These are phyloP conservation scores for Pediacus dermestoides DNA, from an alignment of 2,888 invertebrate genomes.

Conservation along the genomic window DNA sequence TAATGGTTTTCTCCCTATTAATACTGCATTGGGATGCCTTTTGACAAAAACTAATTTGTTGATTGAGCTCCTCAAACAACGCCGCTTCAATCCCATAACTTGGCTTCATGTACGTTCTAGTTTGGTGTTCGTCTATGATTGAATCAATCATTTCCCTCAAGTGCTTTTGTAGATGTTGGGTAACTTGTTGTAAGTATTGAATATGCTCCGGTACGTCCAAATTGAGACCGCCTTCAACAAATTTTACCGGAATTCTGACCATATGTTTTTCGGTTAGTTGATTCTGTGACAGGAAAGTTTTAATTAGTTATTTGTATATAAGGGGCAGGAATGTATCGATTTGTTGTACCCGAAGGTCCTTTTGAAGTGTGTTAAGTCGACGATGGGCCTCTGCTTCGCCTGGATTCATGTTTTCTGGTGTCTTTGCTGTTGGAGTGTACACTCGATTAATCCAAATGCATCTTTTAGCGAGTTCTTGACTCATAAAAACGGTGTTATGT, in stretches of 20 bases:
- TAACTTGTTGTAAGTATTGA: slow-evolving; percentile 63
- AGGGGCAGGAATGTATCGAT: neutral
- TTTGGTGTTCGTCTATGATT: slow-evolving; percentile 65
- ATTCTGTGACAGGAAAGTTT: slow-evolving; percentile 50
- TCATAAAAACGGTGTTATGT: slow-evolving; percentile 76
- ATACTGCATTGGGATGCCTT: slow-evolving; percentile 67
- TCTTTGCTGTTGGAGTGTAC: slow-evolving; percentile 55
- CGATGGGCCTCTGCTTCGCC: slow-evolving; percentile 65
- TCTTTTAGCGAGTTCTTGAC: slow-evolving; percentile 72
- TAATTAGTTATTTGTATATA: neutral
- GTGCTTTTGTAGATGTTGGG: slow-evolving; percentile 62
- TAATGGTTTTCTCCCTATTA: slow-evolving; percentile 65
- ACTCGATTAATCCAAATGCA: slow-evolving; percentile 76
- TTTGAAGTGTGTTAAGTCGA: slow-evolving; percentile 66
- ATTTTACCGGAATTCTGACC: slow-evolving; percentile 57
- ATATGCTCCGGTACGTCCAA: slow-evolving; percentile 56
- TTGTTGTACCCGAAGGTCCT: slow-evolving; percentile 62
- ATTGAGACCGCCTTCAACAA: slow-evolving; percentile 53
- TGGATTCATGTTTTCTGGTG: slow-evolving; percentile 55
- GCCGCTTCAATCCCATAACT: slow-evolving; percentile 61
- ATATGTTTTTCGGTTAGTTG: slow-evolving; percentile 73
- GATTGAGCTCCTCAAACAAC: slow-evolving; percentile 66
- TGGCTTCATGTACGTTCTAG: slow-evolving; percentile 56
- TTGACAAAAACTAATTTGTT: slow-evolving; percentile 70
- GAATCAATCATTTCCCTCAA: slow-evolving; percentile 66